These are phyloP conservation scores for Boleophthalmus pectinirostris DNA, from an alignment of 2,113 vertebrate genomes.

Conservation along the genomic window DNA sequence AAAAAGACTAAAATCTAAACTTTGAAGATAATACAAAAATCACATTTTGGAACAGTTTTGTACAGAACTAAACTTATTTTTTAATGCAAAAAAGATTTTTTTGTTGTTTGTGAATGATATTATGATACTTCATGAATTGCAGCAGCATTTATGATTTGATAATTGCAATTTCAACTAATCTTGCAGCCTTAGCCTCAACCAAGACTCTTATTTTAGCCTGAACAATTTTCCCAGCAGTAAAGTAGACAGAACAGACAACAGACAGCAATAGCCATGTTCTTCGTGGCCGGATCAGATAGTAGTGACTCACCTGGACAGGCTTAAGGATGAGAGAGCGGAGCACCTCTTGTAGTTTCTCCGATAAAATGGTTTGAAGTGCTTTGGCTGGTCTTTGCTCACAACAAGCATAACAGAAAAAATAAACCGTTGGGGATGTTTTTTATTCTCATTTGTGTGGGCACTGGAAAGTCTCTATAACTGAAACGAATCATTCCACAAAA, in stretches of 20 bases:
- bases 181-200: neutral
- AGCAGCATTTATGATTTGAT: no score
- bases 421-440: constrained; percentile 50
- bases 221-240: neutral
- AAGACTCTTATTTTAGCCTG: neutral
- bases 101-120: no score
- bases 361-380: constrained; percentile 21
- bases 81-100: no score
- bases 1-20: no score
- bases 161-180: no score
- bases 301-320: constrained; percentile 9
- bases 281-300: neutral
- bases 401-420: constrained; percentile 3
- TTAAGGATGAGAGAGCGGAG: neutral
- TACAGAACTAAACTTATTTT: no score
- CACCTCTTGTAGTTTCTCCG: constrained; percentile 5
- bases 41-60: no score
- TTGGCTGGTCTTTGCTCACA: constrained; percentile 16
- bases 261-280: neutral
- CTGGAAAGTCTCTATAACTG: constrained; percentile 56
- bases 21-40: no score
- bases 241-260: no score
- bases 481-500: constrained; percentile 52
- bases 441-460: constrained; percentile 59
- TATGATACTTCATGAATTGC: no score